Base-by-base conservation (phyloP, 2,888 invertebrate genomes). In the Eupithecia dodoneata region DNA sequence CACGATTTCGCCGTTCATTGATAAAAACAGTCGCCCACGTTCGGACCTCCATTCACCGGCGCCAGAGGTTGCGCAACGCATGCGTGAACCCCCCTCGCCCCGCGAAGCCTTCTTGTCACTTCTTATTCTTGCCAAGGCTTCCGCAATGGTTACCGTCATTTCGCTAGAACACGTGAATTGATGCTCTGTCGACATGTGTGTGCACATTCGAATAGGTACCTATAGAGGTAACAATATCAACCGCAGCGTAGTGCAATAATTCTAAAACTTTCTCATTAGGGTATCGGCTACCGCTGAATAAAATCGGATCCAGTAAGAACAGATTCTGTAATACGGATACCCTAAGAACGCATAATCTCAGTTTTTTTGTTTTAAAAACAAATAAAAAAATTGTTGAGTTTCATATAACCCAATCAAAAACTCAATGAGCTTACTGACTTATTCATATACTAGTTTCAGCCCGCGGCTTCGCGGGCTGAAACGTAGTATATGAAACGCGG, bases 1-100 rank as follows among this genome's bases (percentile, higher is more conserved):
- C 92, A 90, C 91, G 87, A 92, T 91, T 93, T 93, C 88, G 93
- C 92, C 89, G 93, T 94, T 92, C 95, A 95, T 95, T 94, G 93
- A 95, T 95, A 94, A 94, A 94, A 93, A 94, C 90, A 85, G 83
- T 89, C 93, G 88, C 95, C 93, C 92, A 94, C 91, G 85, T 81
- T 83, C 85, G 84, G 88, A 88, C 85, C 87, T 92, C 94, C 94
- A 94, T 94, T 94, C 94, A 93, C 93, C 89, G 92, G 93, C 92
- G 93, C 93, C 92, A 84, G 70, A 81, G 85, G 84, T 94, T 94
- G 94, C 91, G 90, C 94, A 94, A 94, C 85, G 87, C 90, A 49
- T 18, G 86, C 89, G 88, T 63, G 87, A 86, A 85, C 87, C 85
- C 86, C 87, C 82, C 84, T 83, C 80, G 77, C 77, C 81, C 85